Evolutionary conservation across 2,113 vertebrate genomes (phyloP).

Genomic region (Spilogale gracilis): DNA sequence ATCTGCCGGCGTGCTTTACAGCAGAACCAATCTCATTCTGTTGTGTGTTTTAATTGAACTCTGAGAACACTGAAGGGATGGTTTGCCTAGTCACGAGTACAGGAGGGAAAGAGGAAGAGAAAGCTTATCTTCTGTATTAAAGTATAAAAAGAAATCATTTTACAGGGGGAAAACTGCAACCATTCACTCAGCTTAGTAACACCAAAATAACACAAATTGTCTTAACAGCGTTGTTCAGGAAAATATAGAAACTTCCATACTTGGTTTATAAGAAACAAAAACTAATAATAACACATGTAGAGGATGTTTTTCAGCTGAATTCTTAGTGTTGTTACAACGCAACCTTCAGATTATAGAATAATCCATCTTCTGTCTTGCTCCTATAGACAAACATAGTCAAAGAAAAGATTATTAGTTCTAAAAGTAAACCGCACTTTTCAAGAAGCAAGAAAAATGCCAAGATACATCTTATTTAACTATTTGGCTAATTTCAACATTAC

Average conservation of each 20-base stretch:
- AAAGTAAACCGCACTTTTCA: slow-evolving; percentile 44
- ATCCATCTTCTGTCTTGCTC: slow-evolving; percentile 82
- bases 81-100: slow-evolving; percentile 20
- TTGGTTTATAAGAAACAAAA: slow-evolving; percentile 84
- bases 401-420: slow-evolving; percentile 54
- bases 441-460: background rate
- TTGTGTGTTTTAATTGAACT: slow-evolving; percentile 19
- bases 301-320: slow-evolving; percentile 80
- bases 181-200: slow-evolving; percentile 72
- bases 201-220: slow-evolving; percentile 78
- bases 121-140: slow-evolving; percentile 60
- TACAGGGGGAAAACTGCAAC: slow-evolving; percentile 60
- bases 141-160: slow-evolving; percentile 75
- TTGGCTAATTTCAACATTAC: background rate
- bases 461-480: background rate
- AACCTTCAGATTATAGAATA: slow-evolving; percentile 73
- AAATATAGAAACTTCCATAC: slow-evolving; percentile 85
- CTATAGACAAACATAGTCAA: slow-evolving; percentile 78
- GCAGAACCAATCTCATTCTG: background rate
- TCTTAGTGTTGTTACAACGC: slow-evolving; percentile 71
- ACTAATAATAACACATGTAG: slow-evolving; percentile 77
- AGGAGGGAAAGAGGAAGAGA: slow-evolving; percentile 1
- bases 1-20: background rate
- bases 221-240: slow-evolving; percentile 62
- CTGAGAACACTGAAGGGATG: background rate